Evolutionary conservation across 2,888 invertebrate species (phyloP).

Genomic region (Leptopilina drosophilae): DNA sequence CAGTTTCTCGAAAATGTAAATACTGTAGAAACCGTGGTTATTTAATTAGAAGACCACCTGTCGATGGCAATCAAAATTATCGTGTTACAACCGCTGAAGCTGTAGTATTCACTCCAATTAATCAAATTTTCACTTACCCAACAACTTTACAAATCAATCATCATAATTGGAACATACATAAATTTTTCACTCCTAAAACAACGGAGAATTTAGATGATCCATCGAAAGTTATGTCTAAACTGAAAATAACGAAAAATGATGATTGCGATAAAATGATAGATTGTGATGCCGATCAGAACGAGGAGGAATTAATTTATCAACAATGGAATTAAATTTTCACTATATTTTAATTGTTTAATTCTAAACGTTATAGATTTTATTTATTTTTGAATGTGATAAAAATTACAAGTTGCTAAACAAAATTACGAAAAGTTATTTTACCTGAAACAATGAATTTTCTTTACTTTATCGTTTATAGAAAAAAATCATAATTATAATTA

Average conservation of each 20-base stretch:
- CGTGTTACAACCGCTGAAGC: background rate
- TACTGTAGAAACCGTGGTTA: background rate
- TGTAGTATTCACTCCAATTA: background rate
- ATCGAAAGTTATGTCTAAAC: background rate
- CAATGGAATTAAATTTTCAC: background rate
- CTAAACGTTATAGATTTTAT: no score
- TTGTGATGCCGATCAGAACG: slow-evolving; percentile 8
- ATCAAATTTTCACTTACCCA: background rate
- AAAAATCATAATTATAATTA: no score
- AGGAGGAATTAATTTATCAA: slow-evolving; percentile 6
- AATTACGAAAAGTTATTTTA: no score
- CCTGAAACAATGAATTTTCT: no score
- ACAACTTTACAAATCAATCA: background rate
- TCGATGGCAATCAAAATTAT: background rate
- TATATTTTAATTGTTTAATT: no score
- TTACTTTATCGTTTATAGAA: no score
- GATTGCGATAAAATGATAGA: background rate
- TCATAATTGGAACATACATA: background rate
- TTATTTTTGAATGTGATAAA: no score
- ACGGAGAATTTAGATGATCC: background rate
- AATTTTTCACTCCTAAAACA: background rate
- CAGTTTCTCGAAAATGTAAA: background rate
- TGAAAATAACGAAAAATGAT: background rate
- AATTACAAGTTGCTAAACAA: no score
- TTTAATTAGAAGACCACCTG: background rate